Conservation (phyloP, 2,888 invertebrate species). For the Dendrolimus pini region DNA sequence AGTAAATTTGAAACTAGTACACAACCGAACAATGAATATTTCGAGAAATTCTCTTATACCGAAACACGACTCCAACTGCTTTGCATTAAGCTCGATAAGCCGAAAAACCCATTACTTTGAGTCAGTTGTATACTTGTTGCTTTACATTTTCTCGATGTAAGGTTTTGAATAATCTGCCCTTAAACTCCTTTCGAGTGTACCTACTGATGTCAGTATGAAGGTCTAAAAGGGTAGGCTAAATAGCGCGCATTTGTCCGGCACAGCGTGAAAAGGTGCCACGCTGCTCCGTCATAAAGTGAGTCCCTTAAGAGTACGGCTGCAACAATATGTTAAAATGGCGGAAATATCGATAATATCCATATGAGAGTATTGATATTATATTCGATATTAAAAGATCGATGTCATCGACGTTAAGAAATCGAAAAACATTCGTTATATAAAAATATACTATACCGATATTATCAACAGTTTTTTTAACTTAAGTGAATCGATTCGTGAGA, state of each 20-base stretch:
- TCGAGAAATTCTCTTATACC: too few species aligned
- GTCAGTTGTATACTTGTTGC: slow-evolving; percentile 19
- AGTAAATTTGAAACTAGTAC: too few species aligned
- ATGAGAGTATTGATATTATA: too few species aligned
- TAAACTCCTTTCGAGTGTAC: slow-evolving; percentile 23
- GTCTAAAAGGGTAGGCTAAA: slow-evolving; percentile 30
- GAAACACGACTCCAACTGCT: neutral
- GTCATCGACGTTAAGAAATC: too few species aligned
- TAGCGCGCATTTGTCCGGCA: slow-evolving; percentile 30
- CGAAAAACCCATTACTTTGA: slow-evolving; percentile 6
- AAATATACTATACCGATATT: too few species aligned
- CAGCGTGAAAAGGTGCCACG: slow-evolving; percentile 26
- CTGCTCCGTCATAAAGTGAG: slow-evolving; percentile 25
- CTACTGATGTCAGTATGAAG: slow-evolving; percentile 20
- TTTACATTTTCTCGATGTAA: slow-evolving; percentile 17
- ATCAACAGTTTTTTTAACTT: too few species aligned
- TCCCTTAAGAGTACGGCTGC: slow-evolving; percentile 24
- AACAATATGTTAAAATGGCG: slow-evolving; percentile 9
- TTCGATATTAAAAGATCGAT: too few species aligned
- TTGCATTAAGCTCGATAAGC: slow-evolving; percentile 15
- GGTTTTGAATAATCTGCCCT: slow-evolving; percentile 18
- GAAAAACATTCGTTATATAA: too few species aligned
- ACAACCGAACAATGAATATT: too few species aligned
- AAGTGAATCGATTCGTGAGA: too few species aligned
- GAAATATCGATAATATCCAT: too few species aligned